These are phyloP conservation scores for Drosophila chauvacae DNA, from an alignment of 1,140 invertebrate genomes.

Conservation along the genomic window DNA sequence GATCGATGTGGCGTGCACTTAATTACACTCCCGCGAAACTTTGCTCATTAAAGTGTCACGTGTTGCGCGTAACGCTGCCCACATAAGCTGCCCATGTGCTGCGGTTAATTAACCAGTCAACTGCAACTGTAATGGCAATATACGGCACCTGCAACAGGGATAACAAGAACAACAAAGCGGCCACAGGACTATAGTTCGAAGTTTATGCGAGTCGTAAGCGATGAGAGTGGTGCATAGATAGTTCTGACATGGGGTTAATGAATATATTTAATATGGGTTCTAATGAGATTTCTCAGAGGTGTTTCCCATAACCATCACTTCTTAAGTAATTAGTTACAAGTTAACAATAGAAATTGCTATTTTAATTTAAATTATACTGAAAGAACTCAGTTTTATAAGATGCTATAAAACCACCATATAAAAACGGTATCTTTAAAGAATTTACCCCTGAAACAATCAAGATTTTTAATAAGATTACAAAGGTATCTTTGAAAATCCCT, in stretches of 20 bases:
- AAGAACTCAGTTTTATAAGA: not conserved
- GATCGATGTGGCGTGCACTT: constrained; percentile 58
- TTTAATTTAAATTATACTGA: too few relatives aligned
- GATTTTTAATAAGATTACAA: not conserved
- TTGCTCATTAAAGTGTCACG: constrained; percentile 77
- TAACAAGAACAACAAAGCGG: not conserved
- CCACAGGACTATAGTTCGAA: constrained; percentile 41
- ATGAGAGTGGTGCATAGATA: not conserved
- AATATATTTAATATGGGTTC: not conserved
- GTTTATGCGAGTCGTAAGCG: constrained; percentile 28
- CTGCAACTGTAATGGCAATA: constrained; percentile 29
- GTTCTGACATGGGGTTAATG: not conserved
- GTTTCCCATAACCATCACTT: too few relatives aligned
- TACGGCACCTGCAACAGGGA: not conserved
- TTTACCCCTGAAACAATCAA: not conserved
- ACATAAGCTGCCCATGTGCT: constrained; percentile 42
- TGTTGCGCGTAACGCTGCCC: constrained; percentile 50
- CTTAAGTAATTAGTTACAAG: too few relatives aligned
- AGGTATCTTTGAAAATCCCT: not conserved
- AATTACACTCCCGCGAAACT: constrained; percentile 67
- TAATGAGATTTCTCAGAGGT: constrained; percentile 7
- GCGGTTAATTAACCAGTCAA: constrained; percentile 65
- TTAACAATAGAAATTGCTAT: too few relatives aligned
- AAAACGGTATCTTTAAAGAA: not conserved
- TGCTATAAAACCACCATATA: not conserved